Percentiles rank a stretch among this genome's conserved stretches.
These are phyloP conservation scores for Delphinapterus leucas DNA, from an alignment of 2,113 vertebrate genomes.

Conservation along the genomic window DNA sequence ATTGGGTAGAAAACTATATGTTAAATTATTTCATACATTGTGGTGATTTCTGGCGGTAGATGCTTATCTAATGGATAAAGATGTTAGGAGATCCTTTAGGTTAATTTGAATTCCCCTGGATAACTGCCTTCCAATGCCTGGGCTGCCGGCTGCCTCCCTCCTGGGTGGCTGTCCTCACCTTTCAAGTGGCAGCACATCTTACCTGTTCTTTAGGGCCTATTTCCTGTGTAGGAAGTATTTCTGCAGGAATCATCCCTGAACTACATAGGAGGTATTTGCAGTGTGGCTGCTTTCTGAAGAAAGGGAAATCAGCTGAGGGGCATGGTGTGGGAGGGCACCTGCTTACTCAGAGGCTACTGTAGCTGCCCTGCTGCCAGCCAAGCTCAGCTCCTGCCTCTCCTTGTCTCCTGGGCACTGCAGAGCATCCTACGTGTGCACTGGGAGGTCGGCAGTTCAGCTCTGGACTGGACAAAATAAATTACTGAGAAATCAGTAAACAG, in stretches of 20 bases:
- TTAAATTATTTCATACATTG: background rate
- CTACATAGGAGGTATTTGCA: slow-evolving; percentile 35
- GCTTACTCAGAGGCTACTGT: background rate
- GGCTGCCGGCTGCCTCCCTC: background rate
- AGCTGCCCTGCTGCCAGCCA: slow-evolving; percentile 5
- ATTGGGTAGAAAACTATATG: background rate
- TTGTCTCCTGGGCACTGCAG: slow-evolving; percentile 2
- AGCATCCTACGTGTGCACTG: background rate
- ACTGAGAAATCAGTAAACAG: slow-evolving; percentile 65
- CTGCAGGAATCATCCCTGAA: slow-evolving; percentile 47
- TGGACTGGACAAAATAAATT: slow-evolving; percentile 51
- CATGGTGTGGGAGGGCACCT: background rate
- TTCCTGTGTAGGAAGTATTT: slow-evolving; percentile 37
- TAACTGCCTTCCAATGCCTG: background rate
- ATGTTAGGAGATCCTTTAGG: background rate
- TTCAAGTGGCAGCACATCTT: background rate
- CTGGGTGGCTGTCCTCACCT: background rate
- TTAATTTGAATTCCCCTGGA: background rate
- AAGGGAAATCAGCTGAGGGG: slow-evolving; percentile 22
- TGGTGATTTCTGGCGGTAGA: background rate
- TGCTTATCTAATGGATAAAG: background rate
- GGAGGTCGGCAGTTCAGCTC: slow-evolving; percentile 48
- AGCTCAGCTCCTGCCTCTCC: background rate
- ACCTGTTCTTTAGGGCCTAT: background rate
- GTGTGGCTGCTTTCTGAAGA: background rate